Percentiles rank a stretch among this genome's conserved stretches.
These are phyloP conservation scores for Cerastoderma edule DNA, from an alignment of 2,888 invertebrate species.

Conservation along the genomic window DNA sequence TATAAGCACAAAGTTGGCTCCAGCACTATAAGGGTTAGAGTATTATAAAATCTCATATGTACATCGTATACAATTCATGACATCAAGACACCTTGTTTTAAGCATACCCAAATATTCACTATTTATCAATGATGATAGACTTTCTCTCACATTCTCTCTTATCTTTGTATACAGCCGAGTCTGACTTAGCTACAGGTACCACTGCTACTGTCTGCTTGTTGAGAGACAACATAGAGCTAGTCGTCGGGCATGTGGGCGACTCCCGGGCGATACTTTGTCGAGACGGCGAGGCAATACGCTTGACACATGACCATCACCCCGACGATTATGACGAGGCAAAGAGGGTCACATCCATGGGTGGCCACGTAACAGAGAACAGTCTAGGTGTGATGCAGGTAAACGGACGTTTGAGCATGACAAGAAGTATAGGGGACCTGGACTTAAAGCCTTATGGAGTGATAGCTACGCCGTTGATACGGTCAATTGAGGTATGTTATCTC, in stretches of 20 bases:
- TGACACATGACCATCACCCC: conserved; percentile 85
- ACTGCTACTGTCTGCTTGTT: conserved; percentile 86
- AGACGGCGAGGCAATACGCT: conserved; percentile 83
- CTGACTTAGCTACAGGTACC: conserved; percentile 83
- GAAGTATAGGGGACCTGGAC: conserved; percentile 85
- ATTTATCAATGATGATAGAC: too few species aligned
- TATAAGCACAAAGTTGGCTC: too few species aligned
- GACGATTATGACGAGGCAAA: conserved; percentile 83
- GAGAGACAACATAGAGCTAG: conserved; percentile 84
- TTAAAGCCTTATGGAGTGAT: conserved; percentile 85
- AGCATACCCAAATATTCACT: too few species aligned
- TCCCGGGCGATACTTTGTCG: conserved; percentile 85
- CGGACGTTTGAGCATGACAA: conserved; percentile 85
- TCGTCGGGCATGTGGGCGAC: conserved; percentile 85
- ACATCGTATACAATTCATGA: too few species aligned
- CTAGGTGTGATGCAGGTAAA: conserved; percentile 84
- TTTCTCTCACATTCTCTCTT: too few species aligned
- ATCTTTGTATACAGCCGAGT: conserved; percentile 50
- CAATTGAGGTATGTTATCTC: conserved; percentile 80
- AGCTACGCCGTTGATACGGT: conserved; percentile 83
- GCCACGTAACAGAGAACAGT: conserved; percentile 82
- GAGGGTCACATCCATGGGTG: conserved; percentile 84
- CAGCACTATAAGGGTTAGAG: too few species aligned
- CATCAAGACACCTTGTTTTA: too few species aligned
- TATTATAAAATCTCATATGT: too few species aligned